Evolutionary conservation across 1,140 invertebrate genomes (phyloP), one percentile per base, ranked within the genome.

Genomic region (Charaxes varanes): DNA sequence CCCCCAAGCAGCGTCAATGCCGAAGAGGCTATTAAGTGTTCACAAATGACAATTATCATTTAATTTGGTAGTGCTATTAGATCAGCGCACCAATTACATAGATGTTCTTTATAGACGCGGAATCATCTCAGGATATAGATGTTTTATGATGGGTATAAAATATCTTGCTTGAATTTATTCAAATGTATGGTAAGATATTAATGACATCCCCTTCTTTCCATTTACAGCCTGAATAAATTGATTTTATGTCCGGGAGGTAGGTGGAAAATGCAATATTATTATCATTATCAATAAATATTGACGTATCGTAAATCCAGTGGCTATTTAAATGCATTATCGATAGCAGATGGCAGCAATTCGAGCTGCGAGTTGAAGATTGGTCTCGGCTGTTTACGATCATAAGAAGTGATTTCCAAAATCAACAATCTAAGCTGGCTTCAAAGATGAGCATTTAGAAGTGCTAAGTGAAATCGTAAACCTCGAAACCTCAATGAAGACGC

Each of bases 21-120:
- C 69, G 62, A 70, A 62, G 60, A 48, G 45, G 55, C 56, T 59
- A 74, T 74, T 69, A 72, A 61, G 65, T 66, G 66, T 66, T 64
- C 58, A 57, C 46, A 44, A 45, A 47, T 54, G 51, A 66, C 58
- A 62, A 69, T 70, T 61, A 60, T 58, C 36, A 36, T 61, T 48
- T 46, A 2, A 37, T 31, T 44, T 24, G 21, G 6, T 23, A 24
- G 10, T 31, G 10, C 6, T 18, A 18, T 8, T n/a, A n/a, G n/a
- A n/a, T n/a, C n/a, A n/a, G n/a, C n/a, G 7, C 17, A 32, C 17
- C 6, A 32, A 2, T 23, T 7, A 21, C 5, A 7, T n/a, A n/a
- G n/a, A n/a, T n/a, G n/a, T n/a, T n/a, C 6, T n/a, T 15, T 31
- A 31, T 11, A 8, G 28, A 31, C 14, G 7, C 13, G 28, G 28